Conservation (phyloP, 2,888 invertebrate genomes). For the Drosophila infuscata region DNA sequence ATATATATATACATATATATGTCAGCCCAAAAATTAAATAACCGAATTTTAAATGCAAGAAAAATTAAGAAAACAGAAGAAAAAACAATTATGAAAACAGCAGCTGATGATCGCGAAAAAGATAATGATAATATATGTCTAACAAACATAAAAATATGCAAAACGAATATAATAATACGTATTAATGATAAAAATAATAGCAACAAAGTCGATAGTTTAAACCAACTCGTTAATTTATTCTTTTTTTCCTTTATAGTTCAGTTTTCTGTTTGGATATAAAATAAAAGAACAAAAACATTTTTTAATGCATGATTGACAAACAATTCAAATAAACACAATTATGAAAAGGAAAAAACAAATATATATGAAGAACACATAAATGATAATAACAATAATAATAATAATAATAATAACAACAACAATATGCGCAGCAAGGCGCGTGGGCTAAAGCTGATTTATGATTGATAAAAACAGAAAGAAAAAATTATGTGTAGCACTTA, state of each 20-base stretch:
- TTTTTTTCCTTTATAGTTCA: slow-evolving; percentile 8
- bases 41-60: slow-evolving; percentile 66
- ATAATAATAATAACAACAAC: slow-evolving; percentile 34
- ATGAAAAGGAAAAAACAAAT: not conserved
- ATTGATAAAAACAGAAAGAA: slow-evolving; percentile 43
- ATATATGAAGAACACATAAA: slow-evolving; percentile 21
- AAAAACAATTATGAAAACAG: slow-evolving; percentile 25
- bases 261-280: slow-evolving; percentile 24
- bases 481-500: slow-evolving; percentile 67
- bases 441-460: slow-evolving; percentile 64
- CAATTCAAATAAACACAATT: slow-evolving; percentile 39
- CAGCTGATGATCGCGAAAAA: slow-evolving; percentile 26
- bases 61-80: slow-evolving; percentile 11
- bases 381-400: slow-evolving; percentile 22
- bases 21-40: slow-evolving; percentile 46
- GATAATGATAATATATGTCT: slow-evolving; percentile 43
- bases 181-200: slow-evolving; percentile 35
- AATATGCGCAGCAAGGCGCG: slow-evolving; percentile 40
- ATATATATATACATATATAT: slow-evolving; percentile 14
- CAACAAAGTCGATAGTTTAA: slow-evolving; percentile 43
- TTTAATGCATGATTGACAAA: slow-evolving; percentile 41
- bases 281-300: slow-evolving; percentile 16
- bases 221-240: slow-evolving; percentile 17
- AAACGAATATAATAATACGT: slow-evolving; percentile 31
- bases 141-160: slow-evolving; percentile 36